Evolutionary conservation across 2,888 invertebrate genomes (phyloP).

Genomic region (Gymnoscelis rufifasciata): DNA sequence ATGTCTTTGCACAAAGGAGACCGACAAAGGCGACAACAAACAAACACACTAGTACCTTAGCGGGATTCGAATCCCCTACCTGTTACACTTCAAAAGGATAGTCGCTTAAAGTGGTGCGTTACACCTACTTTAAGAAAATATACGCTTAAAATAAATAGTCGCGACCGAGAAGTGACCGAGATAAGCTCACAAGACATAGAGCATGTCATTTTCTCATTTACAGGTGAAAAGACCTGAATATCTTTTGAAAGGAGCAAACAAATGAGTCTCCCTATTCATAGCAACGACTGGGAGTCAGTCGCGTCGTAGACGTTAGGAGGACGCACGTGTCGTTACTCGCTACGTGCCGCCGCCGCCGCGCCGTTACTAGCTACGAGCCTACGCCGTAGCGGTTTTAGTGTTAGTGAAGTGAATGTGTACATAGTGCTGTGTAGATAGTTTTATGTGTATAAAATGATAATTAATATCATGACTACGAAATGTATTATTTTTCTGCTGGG

Average conservation of each 20-base stretch:
- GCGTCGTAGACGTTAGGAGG: conserved; percentile 34
- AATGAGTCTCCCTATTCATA: conserved; percentile 47
- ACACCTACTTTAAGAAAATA: too few species aligned
- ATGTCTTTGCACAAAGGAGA: too few species aligned
- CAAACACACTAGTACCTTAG: too few species aligned
- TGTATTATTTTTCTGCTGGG: conserved; percentile 40
- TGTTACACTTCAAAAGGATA: too few species aligned
- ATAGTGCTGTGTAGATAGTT: conserved; percentile 29
- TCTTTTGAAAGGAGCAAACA: conserved; percentile 50
- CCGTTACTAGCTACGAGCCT: conserved; percentile 18
- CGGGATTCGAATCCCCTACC: too few species aligned
- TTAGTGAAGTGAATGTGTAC: conserved; percentile 23
- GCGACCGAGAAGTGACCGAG: conserved; percentile 12
- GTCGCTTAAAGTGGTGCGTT: too few species aligned
- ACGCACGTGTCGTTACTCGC: conserved; percentile 37
- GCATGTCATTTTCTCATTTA: conserved; percentile 27
- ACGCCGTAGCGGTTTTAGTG: not conserved
- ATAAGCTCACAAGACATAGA: conserved; percentile 20
- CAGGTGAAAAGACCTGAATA: conserved; percentile 42
- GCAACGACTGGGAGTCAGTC: conserved; percentile 37
- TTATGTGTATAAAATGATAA: conserved; percentile 36
- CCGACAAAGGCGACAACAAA: too few species aligned
- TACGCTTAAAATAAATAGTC: too few species aligned
- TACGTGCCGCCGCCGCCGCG: conserved; percentile 3
- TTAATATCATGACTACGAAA: conserved; percentile 34